Conservation (phyloP, 1,140 invertebrate species). For the Formica exsecta region DNA sequence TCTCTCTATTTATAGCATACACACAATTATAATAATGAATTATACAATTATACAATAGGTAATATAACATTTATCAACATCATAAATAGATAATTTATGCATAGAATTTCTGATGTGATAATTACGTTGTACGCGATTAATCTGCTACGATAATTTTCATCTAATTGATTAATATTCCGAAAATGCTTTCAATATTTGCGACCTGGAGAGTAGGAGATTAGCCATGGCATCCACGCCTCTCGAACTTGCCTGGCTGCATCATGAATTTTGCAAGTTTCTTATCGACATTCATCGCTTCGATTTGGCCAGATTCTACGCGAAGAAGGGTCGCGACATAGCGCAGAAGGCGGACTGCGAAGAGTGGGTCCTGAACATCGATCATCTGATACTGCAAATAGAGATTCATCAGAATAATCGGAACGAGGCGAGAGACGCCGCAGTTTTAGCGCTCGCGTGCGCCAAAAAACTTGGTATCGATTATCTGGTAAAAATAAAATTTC, state of each 20-base stretch:
- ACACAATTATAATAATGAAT: constrained; percentile 4
- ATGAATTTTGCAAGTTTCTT: constrained; percentile 79
- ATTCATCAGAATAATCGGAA: constrained; percentile 78
- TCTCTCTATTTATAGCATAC: background rate
- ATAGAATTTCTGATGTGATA: too few species aligned
- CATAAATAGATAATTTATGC: constrained; percentile 13
- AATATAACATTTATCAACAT: constrained; percentile 11
- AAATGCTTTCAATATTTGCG: constrained; percentile 42
- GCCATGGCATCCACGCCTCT: constrained; percentile 75
- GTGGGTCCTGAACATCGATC: constrained; percentile 78
- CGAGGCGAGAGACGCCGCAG: constrained; percentile 79
- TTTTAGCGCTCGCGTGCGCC: constrained; percentile 68
- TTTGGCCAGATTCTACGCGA: constrained; percentile 80
- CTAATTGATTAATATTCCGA: constrained; percentile 9
- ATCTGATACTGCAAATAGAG: constrained; percentile 79
- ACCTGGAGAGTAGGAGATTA: constrained; percentile 61
- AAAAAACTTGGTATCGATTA: constrained; percentile 74
- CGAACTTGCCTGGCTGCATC: constrained; percentile 81
- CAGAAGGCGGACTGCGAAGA: constrained; percentile 59
- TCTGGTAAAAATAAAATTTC: constrained; percentile 67
- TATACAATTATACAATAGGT: background rate
- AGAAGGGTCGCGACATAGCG: constrained; percentile 75
- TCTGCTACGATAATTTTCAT: background rate
- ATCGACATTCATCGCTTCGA: constrained; percentile 77
- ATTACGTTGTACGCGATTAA: background rate